Evolutionary conservation across 2,888 invertebrate genomes (phyloP).

Genomic region (Archaeoteleia sp.): DNA sequence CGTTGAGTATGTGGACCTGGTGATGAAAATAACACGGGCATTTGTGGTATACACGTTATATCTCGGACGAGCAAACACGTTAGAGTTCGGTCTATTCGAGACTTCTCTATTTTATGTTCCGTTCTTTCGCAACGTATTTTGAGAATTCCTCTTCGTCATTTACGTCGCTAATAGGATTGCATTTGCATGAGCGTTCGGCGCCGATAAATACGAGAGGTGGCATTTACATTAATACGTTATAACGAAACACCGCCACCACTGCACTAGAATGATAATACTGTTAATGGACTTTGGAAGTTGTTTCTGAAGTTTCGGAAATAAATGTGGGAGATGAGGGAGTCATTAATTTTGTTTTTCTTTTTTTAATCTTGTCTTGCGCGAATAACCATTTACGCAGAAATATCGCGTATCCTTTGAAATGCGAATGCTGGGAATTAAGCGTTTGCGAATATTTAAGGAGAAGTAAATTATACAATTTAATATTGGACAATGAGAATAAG

Average conservation of each 20-base stretch:
- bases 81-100: no score
- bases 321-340: constrained; percentile 11
- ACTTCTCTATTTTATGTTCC: no score
- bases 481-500: background rate
- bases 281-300: constrained; percentile 24
- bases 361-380: background rate
- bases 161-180: constrained; percentile 7
- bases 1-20: constrained; percentile 5
- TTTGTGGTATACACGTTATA: constrained; percentile 9
- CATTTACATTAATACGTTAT: constrained; percentile 15
- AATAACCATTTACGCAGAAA: constrained; percentile 2
- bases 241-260: constrained; percentile 17
- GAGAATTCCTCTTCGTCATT: constrained; percentile 1
- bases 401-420: constrained; percentile 1
- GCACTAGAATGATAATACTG: constrained; percentile 27
- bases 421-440: constrained; percentile 1
- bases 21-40: constrained; percentile 23
- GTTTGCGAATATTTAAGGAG: constrained; percentile 1
- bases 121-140: background rate
- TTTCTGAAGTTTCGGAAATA: constrained; percentile 13
- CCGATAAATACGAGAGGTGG: constrained; percentile 7
- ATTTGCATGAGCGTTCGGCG: constrained; percentile 5
- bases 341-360: background rate
- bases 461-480: constrained; percentile 4
- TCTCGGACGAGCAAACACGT: no score